A percentile compares a stretch with the other conserved stretches of the same genome.
These are phyloP conservation scores for Catalaphyllia jardinei DNA, from an alignment of 64 coral and sea anemone species.

Conservation along the genomic window DNA sequence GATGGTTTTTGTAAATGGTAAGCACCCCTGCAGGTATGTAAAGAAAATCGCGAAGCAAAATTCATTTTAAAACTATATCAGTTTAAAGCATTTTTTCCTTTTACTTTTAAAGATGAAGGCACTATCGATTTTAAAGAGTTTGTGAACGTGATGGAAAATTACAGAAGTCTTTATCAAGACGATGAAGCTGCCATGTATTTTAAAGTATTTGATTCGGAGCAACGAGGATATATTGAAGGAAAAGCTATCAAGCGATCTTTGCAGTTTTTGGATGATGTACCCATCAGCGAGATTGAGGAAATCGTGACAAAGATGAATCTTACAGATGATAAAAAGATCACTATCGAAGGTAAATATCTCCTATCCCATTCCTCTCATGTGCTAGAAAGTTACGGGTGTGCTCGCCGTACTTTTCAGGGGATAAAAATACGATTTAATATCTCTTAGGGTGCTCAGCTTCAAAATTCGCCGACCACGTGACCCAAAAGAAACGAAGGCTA, in stretches of 20 bases:
- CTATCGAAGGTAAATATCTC: not conserved
- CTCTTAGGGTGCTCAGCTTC: no score
- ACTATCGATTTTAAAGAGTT: not conserved
- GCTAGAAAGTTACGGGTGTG: no score
- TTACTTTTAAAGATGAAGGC: not conserved
- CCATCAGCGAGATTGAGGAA: not conserved
- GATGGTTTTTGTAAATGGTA: no score
- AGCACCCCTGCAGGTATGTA: no score
- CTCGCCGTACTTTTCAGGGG: no score
- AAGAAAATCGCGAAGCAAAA: not conserved
- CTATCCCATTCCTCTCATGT: not conserved
- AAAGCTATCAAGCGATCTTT: not conserved
- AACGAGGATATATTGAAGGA: not conserved
- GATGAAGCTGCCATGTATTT: not conserved
- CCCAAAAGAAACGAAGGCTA: no score
- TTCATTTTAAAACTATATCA: no score
- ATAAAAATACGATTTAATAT: no score
- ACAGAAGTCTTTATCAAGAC: not conserved
- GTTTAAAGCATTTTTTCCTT: not conserved
- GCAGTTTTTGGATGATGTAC: not conserved
- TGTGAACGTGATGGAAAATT: not conserved
- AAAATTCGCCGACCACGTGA: no score
- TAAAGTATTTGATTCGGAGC: not conserved
- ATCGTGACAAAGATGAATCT: not conserved
- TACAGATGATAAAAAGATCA: not conserved